A percentile compares a stretch with the other conserved stretches of the same genome.
Evolutionary conservation across 2,888 invertebrate genomes (phyloP).

Genomic region (Eledona agricola): DNA sequence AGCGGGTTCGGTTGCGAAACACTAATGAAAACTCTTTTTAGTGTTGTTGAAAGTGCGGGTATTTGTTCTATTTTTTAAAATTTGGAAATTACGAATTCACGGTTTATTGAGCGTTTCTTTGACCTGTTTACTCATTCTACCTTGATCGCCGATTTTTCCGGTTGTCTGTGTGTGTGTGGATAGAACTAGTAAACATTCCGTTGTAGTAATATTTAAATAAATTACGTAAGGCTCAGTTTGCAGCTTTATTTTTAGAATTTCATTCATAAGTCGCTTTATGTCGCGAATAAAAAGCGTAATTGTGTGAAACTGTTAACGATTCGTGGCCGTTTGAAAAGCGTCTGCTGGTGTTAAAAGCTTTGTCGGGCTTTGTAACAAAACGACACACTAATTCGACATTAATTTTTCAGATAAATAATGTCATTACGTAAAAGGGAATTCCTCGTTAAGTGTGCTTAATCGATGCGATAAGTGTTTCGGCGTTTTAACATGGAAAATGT

Average conservation of each 20-base stretch:
- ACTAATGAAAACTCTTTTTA: no score
- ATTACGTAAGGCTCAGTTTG: conserved; percentile 8
- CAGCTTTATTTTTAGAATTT: conserved; percentile 20
- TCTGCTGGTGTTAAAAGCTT: conserved; percentile 6
- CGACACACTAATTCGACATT: conserved; percentile 6
- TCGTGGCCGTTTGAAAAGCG: no score
- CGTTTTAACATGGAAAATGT: conserved; percentile 20
- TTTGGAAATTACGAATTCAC: conserved; percentile 11
- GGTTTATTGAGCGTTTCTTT: conserved; percentile 26
- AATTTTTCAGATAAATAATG: conserved; percentile 6
- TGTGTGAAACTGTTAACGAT: no score
- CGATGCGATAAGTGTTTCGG: conserved; percentile 7
- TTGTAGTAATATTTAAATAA: conserved; percentile 6
- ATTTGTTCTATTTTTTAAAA: no score
- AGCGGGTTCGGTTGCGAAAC: no score
- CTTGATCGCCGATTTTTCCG: conserved; percentile 22
- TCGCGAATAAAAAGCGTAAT: no score
- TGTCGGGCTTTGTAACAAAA: neutral
- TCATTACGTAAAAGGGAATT: neutral
- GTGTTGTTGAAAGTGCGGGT: no score
- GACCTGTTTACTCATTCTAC: conserved; percentile 23
- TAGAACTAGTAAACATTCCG: conserved; percentile 14
- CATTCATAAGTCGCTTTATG: conserved; percentile 17
- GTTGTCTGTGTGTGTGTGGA: conserved; percentile 3
- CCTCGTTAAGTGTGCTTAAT: conserved; percentile 6